Evolutionary conservation across 2,888 invertebrate genomes (phyloP).

Genomic region (Heteromurus nitidus): DNA sequence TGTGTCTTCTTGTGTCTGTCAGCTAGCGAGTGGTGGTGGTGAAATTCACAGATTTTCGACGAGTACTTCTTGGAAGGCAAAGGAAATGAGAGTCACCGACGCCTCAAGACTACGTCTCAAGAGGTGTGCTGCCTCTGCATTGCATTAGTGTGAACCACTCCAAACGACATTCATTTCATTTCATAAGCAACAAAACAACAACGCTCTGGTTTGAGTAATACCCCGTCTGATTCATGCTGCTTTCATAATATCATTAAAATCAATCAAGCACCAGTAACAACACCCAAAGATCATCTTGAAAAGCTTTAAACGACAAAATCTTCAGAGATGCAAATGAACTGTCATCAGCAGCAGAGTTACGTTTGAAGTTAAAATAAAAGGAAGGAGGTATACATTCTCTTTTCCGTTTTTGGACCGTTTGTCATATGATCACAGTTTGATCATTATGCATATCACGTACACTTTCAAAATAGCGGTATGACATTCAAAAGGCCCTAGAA

Average conservation of each 20-base stretch:
- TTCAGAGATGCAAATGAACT: background rate
- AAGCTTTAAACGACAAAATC: background rate
- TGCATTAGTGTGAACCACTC: background rate
- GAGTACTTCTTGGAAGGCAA: background rate
- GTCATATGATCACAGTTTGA: too few species aligned
- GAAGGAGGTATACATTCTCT: background rate
- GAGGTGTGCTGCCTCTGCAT: too few species aligned
- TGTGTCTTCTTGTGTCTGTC: background rate
- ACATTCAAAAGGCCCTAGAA: background rate
- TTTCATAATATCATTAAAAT: conserved; percentile 8
- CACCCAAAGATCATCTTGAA: background rate
- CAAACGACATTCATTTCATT: too few species aligned
- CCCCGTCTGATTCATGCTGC: too few species aligned
- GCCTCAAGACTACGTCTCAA: too few species aligned
- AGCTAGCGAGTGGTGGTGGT: background rate
- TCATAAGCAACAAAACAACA: too few species aligned
- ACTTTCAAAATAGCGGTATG: background rate
- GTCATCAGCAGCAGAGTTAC: background rate
- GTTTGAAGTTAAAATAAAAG: background rate
- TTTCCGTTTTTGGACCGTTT: background rate
- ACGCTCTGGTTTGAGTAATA: too few species aligned
- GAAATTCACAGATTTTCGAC: background rate
- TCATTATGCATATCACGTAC: background rate
- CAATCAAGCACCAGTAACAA: conserved; percentile 6
- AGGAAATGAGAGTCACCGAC: conserved; percentile 6